phyloP scores from a whole-genome alignment of 2,888 invertebrate genomes.

The Orthosia gracilis region DNA sequence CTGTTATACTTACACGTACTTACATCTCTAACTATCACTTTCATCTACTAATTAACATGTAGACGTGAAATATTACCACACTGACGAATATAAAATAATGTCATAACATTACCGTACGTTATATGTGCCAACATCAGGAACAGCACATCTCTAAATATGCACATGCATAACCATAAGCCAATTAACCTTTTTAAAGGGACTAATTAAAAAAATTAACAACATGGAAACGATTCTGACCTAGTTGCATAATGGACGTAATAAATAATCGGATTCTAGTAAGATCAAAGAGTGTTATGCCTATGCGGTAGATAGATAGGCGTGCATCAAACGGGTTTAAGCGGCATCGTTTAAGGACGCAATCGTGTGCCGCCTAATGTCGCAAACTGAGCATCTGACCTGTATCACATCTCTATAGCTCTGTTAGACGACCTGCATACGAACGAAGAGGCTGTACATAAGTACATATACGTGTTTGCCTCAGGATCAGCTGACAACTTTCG shows the following conservation, averaged over 20 bases:
- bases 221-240: constrained; percentile 39
- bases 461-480: constrained; percentile 21
- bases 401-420: constrained; percentile 62
- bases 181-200: constrained; percentile 55
- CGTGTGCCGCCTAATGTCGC: constrained; percentile 71
- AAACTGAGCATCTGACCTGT: constrained; percentile 73
- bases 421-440: constrained; percentile 47
- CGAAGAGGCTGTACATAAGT: constrained; percentile 32
- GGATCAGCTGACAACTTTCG: constrained; percentile 60
- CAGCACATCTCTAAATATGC: constrained; percentile 34
- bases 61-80: constrained; percentile 46
- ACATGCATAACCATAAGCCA: constrained; percentile 42
- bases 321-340: constrained; percentile 68
- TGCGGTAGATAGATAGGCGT: constrained; percentile 40
- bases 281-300: constrained; percentile 44
- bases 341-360: constrained; percentile 72
- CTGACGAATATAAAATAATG: constrained; percentile 25
- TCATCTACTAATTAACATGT: constrained; percentile 59
- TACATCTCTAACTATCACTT: constrained; percentile 57
- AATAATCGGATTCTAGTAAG: constrained; percentile 39
- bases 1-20: constrained; percentile 38
- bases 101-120: constrained; percentile 33
- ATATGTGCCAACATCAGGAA: constrained; percentile 49
- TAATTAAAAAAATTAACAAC: constrained; percentile 52
- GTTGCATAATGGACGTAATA: constrained; percentile 54